These are phyloP conservation scores for Magallana angulata DNA, from an alignment of 1,140 invertebrate genomes.

Conservation along the genomic window DNA sequence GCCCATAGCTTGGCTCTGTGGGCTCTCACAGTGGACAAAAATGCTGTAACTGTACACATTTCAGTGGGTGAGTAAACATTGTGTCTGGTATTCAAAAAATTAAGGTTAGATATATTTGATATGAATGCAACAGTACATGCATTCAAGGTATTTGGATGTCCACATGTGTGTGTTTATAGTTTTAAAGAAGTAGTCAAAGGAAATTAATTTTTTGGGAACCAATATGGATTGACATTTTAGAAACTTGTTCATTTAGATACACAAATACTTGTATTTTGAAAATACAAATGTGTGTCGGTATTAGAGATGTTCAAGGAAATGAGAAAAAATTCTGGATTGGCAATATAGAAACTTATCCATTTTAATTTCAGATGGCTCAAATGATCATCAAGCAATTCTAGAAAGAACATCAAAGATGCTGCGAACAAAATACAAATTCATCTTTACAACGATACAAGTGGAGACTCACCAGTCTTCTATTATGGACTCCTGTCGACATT, in stretches of 20 bases:
- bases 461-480: slow-evolving; percentile 63
- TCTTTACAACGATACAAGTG: slow-evolving; percentile 71
- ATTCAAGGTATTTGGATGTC: too few relatives aligned
- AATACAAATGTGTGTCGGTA: too few relatives aligned
- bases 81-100: slow-evolving; percentile 84
- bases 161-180: too few relatives aligned
- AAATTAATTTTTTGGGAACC: too few relatives aligned
- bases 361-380: slow-evolving; percentile 39
- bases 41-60: slow-evolving; percentile 94
- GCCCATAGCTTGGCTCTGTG: slow-evolving; percentile 98
- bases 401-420: slow-evolving; percentile 59
- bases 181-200: too few relatives aligned
- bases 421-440: slow-evolving; percentile 64
- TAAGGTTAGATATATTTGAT: too few relatives aligned
- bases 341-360: slow-evolving; percentile 83
- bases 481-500: slow-evolving; percentile 63
- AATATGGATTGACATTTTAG: too few relatives aligned
- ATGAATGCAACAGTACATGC: too few relatives aligned
- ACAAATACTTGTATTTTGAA: too few relatives aligned
- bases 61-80: slow-evolving; percentile 86
- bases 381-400: slow-evolving; percentile 60
- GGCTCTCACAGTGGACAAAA: slow-evolving; percentile 97
- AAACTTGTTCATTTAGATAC: too few relatives aligned
- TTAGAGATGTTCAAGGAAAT: too few relatives aligned
- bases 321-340: too few relatives aligned